These are phyloP conservation scores for Diarsia mendica DNA, from an alignment of 2,888 invertebrate genomes.

Conservation along the genomic window DNA sequence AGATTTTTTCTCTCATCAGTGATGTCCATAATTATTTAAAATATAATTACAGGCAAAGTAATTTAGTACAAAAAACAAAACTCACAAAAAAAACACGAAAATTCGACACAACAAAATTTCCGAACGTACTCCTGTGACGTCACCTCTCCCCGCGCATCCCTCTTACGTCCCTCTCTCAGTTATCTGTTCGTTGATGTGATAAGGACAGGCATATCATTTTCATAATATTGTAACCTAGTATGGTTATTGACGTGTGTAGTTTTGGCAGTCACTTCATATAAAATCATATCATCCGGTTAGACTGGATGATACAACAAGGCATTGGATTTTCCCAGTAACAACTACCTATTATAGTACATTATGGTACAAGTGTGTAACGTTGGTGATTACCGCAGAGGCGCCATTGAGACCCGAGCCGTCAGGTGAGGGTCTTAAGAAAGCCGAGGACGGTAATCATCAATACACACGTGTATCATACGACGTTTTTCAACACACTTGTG, in stretches of 20 bases:
- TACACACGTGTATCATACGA: too few relatives aligned
- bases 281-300: too few relatives aligned
- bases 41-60: neutral
- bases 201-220: constrained; percentile 38
- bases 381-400: too few relatives aligned
- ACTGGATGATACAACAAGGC: too few relatives aligned
- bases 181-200: constrained; percentile 56
- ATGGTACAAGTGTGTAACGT: too few relatives aligned
- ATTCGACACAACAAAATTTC: constrained; percentile 53
- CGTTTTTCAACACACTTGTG: too few relatives aligned
- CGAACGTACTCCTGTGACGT: constrained; percentile 72
- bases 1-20: neutral
- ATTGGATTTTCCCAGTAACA: too few relatives aligned
- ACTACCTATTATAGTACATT: too few relatives aligned
- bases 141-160: constrained; percentile 67
- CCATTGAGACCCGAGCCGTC: too few relatives aligned
- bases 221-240: neutral
- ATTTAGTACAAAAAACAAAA: neutral
- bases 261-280: too few relatives aligned
- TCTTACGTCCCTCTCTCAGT: constrained; percentile 66
- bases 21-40: neutral
- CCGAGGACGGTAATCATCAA: too few relatives aligned
- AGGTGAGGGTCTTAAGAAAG: too few relatives aligned
- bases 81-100: neutral
- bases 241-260: neutral